Conservation (phyloP, 2,888 invertebrate species). For the Hirtodrosophila trivittata region DNA sequence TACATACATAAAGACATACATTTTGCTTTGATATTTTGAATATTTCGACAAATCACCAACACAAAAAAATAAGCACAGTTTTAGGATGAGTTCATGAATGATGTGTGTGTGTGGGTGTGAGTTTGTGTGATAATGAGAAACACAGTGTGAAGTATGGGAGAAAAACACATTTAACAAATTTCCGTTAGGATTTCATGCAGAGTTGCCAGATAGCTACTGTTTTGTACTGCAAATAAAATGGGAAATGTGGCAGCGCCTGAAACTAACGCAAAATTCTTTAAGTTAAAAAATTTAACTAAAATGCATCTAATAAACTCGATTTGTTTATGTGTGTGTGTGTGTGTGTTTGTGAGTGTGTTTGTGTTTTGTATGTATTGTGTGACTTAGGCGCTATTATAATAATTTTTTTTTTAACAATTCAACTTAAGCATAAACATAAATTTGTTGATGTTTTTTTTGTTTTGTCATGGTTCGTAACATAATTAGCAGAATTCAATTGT, state of each 20-base stretch:
- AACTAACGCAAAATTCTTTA: constrained; percentile 3
- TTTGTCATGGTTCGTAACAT: constrained; percentile 36
- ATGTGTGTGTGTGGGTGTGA: constrained; percentile 19
- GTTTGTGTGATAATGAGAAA: no score
- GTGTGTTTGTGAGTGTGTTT: constrained; percentile 22
- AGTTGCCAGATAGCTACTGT: constrained; percentile 8
- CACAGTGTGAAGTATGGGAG: constrained; percentile 5
- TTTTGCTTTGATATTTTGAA: constrained; percentile 19
- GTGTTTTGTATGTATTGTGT: constrained; percentile 19
- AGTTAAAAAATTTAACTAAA: constrained; percentile 54
- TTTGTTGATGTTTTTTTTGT: constrained; percentile 23
- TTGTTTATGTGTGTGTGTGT: constrained; percentile 12
- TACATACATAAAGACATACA: constrained; percentile 37
- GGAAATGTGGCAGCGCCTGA: constrained; percentile 15
- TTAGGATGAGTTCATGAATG: constrained; percentile 1
- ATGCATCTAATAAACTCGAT: constrained; percentile 41
- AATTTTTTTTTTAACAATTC: constrained; percentile 25
- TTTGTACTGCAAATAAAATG: neutral
- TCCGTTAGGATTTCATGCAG: neutral
- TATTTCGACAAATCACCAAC: constrained; percentile 35
- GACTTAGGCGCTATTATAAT: constrained; percentile 28
- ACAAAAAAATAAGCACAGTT: neutral
- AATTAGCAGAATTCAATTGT: constrained; percentile 20
- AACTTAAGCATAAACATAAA: constrained; percentile 47
- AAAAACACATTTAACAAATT: constrained; percentile 17